These are phyloP conservation scores for Bagarius yarrelli DNA, from an alignment of 2,113 vertebrate species.

Conservation along the genomic window DNA sequence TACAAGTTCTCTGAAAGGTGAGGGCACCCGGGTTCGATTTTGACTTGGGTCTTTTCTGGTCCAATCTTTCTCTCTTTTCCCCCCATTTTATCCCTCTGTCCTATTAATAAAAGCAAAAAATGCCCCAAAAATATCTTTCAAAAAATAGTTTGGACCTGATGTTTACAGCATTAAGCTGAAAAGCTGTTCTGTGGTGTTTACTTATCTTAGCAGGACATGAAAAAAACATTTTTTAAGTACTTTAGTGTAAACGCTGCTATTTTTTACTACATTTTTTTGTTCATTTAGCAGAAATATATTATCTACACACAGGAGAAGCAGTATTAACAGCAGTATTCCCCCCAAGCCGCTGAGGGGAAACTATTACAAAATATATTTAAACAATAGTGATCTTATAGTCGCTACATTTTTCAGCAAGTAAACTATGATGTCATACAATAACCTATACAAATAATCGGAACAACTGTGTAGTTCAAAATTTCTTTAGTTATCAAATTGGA, in stretches of 20 bases:
- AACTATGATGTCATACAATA: not conserved
- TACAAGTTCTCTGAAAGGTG: constrained; percentile 68
- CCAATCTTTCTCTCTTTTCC: too few species aligned
- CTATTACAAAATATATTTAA: not conserved
- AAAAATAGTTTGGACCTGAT: not conserved
- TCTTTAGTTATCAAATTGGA: not conserved
- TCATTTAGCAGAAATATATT: not conserved
- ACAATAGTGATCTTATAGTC: not conserved
- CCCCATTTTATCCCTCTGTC: too few species aligned
- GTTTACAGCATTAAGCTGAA: not conserved
- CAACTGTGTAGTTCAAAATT: not conserved
- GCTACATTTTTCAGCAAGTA: too few species aligned
- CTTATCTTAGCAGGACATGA: not conserved
- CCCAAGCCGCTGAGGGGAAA: not conserved
- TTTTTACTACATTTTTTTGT: not conserved
- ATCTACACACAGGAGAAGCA: not conserved
- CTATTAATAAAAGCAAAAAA: too few species aligned
- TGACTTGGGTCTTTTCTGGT: constrained; percentile 28
- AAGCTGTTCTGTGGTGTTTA: not conserved
- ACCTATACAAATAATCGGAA: too few species aligned
- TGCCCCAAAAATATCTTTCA: too few species aligned
- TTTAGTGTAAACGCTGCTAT: not conserved
- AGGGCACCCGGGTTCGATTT: too few species aligned
- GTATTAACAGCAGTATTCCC: not conserved
- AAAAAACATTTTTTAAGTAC: not conserved